A percentile compares a stretch with the other conserved stretches of the same genome.
Evolutionary conservation across 2,797 vertebrate species (phyloP).

Genomic region (Neopelma chrysocephalum): DNA sequence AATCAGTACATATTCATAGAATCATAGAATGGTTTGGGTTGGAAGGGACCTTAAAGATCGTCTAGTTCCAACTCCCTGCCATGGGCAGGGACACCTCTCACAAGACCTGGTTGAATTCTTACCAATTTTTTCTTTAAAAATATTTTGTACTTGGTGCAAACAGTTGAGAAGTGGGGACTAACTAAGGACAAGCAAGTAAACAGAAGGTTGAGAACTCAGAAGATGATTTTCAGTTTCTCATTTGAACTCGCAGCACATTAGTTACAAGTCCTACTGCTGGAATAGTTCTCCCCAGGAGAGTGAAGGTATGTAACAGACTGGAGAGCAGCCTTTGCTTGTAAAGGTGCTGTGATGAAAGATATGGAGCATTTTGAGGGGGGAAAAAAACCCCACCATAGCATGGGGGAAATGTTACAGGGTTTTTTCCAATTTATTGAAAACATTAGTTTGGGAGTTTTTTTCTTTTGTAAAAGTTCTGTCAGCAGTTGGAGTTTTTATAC

Average conservation of each 20-base stretch:
- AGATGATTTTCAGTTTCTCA: neutral
- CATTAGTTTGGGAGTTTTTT: neutral
- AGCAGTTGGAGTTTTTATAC: constrained; percentile 38
- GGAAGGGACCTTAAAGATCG: neutral
- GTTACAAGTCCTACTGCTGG: neutral
- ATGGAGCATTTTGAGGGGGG: neutral
- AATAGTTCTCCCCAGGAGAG: neutral
- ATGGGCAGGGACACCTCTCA: neutral
- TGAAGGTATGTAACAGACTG: neutral
- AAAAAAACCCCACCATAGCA: neutral
- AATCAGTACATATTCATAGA: neutral
- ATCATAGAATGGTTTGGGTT: neutral
- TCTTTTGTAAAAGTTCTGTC: constrained; percentile 11
- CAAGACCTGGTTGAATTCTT: neutral
- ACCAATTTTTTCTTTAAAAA: neutral
- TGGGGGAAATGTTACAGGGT: neutral
- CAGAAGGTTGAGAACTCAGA: neutral
- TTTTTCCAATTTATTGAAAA: constrained; percentile 5
- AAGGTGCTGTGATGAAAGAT: constrained; percentile 21
- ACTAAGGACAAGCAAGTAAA: neutral
- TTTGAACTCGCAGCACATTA: neutral
- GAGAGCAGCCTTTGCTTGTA: neutral
- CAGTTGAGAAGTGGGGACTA: neutral
- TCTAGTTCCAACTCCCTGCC: rapidly evolving
- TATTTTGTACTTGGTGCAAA: neutral